Evolutionary conservation across 2,888 invertebrate genomes (phyloP).

Genomic region (Pteria penguin): DNA sequence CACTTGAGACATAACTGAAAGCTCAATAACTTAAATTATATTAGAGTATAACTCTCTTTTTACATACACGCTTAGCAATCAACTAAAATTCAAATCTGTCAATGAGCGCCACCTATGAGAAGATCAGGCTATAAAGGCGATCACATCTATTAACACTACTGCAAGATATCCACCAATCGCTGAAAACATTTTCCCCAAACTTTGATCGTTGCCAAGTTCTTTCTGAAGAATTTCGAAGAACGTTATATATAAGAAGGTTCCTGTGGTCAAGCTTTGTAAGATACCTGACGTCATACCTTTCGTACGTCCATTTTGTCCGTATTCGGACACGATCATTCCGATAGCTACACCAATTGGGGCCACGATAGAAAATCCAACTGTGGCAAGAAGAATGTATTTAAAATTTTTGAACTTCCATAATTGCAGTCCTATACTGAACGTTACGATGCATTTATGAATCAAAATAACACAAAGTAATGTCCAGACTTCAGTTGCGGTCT

Average conservation of each 20-base stretch:
- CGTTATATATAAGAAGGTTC: conserved; percentile 2
- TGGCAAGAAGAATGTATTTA: conserved; percentile 31
- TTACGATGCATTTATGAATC: conserved; percentile 82
- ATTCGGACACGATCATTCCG: conserved; percentile 48
- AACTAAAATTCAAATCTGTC: no score
- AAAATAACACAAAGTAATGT: conserved; percentile 80
- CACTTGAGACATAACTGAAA: no score
- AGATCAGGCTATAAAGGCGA: no score
- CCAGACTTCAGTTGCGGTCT: conserved; percentile 64
- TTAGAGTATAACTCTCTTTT: no score
- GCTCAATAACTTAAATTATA: no score
- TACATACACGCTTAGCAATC: no score
- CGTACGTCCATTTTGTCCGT: conserved; percentile 24
- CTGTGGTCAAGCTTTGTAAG: background rate
- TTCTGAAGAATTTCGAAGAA: background rate
- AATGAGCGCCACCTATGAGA: no score
- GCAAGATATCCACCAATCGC: no score
- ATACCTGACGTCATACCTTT: conserved; percentile 32
- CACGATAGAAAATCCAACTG: conserved; percentile 46
- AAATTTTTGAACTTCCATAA: conserved; percentile 75
- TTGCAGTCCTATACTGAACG: conserved; percentile 82
- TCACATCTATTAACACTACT: no score
- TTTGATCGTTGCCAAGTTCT: background rate
- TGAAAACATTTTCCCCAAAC: background rate
- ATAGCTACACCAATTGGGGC: conserved; percentile 53